Evolutionary conservation across 2,888 invertebrate genomes (phyloP).

Genomic region (Griposia aprilina): DNA sequence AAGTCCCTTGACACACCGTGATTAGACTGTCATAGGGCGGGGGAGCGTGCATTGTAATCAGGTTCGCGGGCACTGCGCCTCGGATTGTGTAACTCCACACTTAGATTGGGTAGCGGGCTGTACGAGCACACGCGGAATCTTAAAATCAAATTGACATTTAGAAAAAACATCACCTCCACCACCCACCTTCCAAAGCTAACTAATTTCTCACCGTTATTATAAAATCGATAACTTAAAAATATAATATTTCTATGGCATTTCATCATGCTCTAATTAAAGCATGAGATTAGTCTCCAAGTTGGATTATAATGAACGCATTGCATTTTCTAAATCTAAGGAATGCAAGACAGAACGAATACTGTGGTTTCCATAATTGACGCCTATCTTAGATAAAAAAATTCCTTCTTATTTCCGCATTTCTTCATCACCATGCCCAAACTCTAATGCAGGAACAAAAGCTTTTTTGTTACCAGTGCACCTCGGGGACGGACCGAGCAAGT

Average conservation of each 20-base stretch:
- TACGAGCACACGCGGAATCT: constrained; percentile 35
- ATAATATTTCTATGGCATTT: background rate
- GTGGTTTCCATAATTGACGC: background rate
- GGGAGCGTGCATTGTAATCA: constrained; percentile 80
- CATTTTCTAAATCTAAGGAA: background rate
- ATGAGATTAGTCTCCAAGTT: background rate
- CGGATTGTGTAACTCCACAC: constrained; percentile 70
- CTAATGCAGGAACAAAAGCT: constrained; percentile 77
- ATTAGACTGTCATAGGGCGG: constrained; percentile 83
- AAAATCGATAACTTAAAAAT: background rate
- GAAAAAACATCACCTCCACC: background rate
- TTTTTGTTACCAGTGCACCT: constrained; percentile 81
- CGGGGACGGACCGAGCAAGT: constrained; percentile 74
- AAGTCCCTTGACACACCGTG: constrained; percentile 80
- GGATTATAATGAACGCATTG: background rate
- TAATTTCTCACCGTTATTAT: background rate
- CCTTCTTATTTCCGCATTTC: constrained; percentile 27
- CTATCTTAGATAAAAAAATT: background rate
- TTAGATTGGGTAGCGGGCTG: constrained; percentile 50
- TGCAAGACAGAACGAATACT: background rate
- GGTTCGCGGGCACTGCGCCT: constrained; percentile 71
- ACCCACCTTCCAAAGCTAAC: background rate
- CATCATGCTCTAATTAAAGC: background rate
- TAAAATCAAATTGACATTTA: background rate
- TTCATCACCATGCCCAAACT: constrained; percentile 46